Base-by-base conservation (phyloP, 2,888 invertebrate species). In the Ramazzottius varieornatus region DNA sequence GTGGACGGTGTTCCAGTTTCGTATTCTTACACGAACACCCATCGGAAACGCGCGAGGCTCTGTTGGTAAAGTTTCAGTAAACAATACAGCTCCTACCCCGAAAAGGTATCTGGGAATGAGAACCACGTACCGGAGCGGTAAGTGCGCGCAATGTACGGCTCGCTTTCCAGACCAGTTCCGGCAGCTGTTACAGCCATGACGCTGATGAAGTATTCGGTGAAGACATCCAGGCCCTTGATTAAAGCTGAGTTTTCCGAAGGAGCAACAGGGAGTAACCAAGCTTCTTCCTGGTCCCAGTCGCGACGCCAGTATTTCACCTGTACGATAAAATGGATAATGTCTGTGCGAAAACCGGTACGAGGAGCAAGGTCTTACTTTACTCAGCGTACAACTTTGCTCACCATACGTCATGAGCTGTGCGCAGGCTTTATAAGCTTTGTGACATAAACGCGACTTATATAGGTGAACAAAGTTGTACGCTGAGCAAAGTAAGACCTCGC, bases 121-220 rank as follows among this genome's bases (percentile, higher is more conserved):
- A 46, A n/a, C n/a, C 40, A 40, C 40, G 46, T 68, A 75, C 76
- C 73, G 65, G 70, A 70, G 69, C 75, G 73, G 67, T 73, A 73
- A 0, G 78, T 78, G 64, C 72, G 71, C 65, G 74, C 83, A 68
- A 86, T 77, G 74, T 82, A 88, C 54, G 86, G 81, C 79, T 92
- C 91, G 78, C 91, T 91, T 75, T 93, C 92, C 0, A 91, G 89
- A 1, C 93, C 93, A 76, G 91, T 91, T 1, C 94, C 94, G 1
- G 93, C 94, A 0, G 86, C 83, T 78, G 94, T 94, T 73, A 88
- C 93, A 0, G 89, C 92, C 89, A 93, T 92, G 1, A 88, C 86
- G 80, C 90, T 88, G 0, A 94, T 89, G 72, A 81, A 85, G 77
- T 96, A 96, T 73, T 90, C 87, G 0, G 87, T 90, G 74, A 93